Evolutionary conservation across 2,888 invertebrate genomes (phyloP), one percentile per base, ranked within the genome.

Genomic region (Drosophila yooni): DNA sequence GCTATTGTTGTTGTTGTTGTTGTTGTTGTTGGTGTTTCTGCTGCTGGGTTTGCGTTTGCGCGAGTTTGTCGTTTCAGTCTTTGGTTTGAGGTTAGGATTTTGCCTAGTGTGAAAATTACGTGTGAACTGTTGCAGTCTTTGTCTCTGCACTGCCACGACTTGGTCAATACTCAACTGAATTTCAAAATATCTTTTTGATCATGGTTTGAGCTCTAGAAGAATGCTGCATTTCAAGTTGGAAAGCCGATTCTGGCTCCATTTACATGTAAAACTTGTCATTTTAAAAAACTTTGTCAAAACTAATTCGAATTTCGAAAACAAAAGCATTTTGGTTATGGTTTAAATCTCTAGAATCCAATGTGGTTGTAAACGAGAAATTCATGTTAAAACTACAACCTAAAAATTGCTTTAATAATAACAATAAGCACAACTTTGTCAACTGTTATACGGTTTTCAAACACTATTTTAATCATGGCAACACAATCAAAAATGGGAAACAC

Each of bases 51-150:
- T 61, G 66, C 67, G 69, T 72, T 56, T 59, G 71, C 64, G 78
- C 70, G 52, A 79, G 88, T 88, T 89, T 66, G 88, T 88, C 59
- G 86, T 76, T 89, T 89, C 34, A 89, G 88, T 88, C 88, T 88
- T 88, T 88, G 77, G 89, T 89, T 88, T 88, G 74, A 71, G 83
- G 70, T 70, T 83, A 75, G 40, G 38, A 69, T 43, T 51, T 40
- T 36, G 21, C 7, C 1, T 1, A 5, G 15, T 34, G n/a, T 48
- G 54, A 18, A 21, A 59, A 31, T 31, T 54, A 2, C 3, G 18
- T 57, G 34, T n/a, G 25, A 31, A 25, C 7, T 46, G 21, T 25
- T 25, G 21, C 7, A 54, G 46, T 27, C 13, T 6, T 52, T n/a
- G 18, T 6, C 15, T 50, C 27, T n/a, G 18, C 3, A 21, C 2